Base-by-base conservation (phyloP, 1,140 invertebrate genomes). In the Tetramorium parvispinum region DNA sequence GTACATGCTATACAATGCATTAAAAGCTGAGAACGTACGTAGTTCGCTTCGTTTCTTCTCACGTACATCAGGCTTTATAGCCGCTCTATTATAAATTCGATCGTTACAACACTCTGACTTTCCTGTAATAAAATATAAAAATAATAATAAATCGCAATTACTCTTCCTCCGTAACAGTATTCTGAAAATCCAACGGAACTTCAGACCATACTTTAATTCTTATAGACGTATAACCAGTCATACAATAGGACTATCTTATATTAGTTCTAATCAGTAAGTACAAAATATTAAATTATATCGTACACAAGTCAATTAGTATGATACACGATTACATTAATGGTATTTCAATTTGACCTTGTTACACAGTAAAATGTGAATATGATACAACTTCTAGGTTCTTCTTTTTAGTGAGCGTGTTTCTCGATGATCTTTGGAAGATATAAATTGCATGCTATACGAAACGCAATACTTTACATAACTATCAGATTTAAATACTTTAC, bases 111-210 rank as follows among this genome's bases (percentile, higher is more conserved):
- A 77, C 53, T 63, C 40, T 37, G 55, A 83, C 66, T 77, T 77
- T 63, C 40, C 10, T 57, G n/a, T 88, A 90, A 79, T 88, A 91
- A 90, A 88, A 81, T 90, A 90, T 77, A 90, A 91, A 90, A 90
- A 88, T 91, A 90, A 88, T 91, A 90, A 88, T 87, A 71, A 91
- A 61, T 61, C 55, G 78, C n/a, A 83, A 76, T 83, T 86, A 59
- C 40, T 79, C 32, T 40, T 81, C 13, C n/a, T 73, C 27, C 59
- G 46, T 49, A 57, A 85, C 63, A 21, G 16, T 37, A 59, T 85
- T 85, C 75, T 82, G 76, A 81, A 88, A 70, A 57, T 87, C 24
- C 61, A 76, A 87, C 61, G 49, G 75, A 89, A 89, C 61, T 85
- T 89, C 49, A 43, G 53, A 87, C 89, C 70, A 85, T 18, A 43